Evolutionary conservation across 1,140 invertebrate genomes (phyloP).

Genomic region (Lepeophtheirus salmonis): DNA sequence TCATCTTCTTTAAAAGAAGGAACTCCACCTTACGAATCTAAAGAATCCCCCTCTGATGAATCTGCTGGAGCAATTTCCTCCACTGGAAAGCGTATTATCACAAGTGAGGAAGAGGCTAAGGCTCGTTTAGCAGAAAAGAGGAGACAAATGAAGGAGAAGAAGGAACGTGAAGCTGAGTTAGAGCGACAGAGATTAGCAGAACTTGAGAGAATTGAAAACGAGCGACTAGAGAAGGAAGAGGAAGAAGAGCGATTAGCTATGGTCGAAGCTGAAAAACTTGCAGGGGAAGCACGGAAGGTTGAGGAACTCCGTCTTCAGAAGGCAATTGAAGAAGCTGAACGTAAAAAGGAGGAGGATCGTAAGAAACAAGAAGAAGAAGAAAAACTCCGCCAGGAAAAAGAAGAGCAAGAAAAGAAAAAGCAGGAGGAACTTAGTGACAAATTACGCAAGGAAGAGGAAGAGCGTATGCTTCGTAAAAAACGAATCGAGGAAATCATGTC

Average conservation of each 20-base stretch:
- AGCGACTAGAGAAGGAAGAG: constrained; percentile 9
- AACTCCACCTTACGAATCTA: background rate
- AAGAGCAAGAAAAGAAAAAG: constrained; percentile 13
- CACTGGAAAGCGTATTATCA: constrained; percentile 10
- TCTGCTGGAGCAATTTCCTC: background rate
- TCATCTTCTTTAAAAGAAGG: background rate
- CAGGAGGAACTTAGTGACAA: constrained; percentile 11
- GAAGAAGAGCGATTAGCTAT: constrained; percentile 16
- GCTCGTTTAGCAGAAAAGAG: constrained; percentile 14
- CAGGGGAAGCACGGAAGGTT: background rate
- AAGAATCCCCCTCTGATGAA: background rate
- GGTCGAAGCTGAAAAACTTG: constrained; percentile 11
- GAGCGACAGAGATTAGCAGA: constrained; percentile 5
- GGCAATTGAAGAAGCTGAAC: constrained; percentile 11
- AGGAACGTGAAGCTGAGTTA: constrained; percentile 14
- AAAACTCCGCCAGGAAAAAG: constrained; percentile 7
- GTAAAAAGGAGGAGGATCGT: constrained; percentile 3
- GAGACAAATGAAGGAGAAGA: constrained; percentile 17
- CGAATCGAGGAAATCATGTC: constrained; percentile 16
- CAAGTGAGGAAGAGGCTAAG: constrained; percentile 17
- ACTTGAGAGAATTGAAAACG: constrained; percentile 2
- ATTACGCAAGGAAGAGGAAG: constrained; percentile 15
- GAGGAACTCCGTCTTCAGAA: constrained; percentile 13
- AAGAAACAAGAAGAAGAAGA: constrained; percentile 12
- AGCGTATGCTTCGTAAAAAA: constrained; percentile 5